phyloP scores from a whole-genome alignment of 1,140 invertebrate species.

The Drosophila hydei region DNA sequence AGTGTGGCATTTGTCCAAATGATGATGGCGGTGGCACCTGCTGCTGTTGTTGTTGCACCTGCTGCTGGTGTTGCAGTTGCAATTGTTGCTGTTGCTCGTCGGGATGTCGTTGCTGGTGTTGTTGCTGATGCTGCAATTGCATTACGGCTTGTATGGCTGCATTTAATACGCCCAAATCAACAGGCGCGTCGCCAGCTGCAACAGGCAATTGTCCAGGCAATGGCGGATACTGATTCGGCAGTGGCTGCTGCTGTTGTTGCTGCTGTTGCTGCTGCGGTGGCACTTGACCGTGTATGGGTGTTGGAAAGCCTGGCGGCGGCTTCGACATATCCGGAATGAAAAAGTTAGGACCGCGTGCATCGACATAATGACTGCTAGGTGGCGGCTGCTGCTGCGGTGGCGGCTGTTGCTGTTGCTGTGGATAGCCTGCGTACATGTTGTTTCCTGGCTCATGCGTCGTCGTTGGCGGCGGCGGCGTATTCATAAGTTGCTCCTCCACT shows the following conservation, averaged over 20 bases:
- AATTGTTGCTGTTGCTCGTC: slow-evolving; percentile 49
- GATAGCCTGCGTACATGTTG: slow-evolving; percentile 61
- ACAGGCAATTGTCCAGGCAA: slow-evolving; percentile 39
- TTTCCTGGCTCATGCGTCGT: slow-evolving; percentile 36
- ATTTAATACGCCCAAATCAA: slow-evolving; percentile 72
- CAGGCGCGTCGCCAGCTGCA: slow-evolving; percentile 41
- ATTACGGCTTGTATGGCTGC: slow-evolving; percentile 80
- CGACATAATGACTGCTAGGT: slow-evolving; percentile 51
- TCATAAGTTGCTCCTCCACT: slow-evolving; percentile 52
- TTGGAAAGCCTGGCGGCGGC: slow-evolving; percentile 91
- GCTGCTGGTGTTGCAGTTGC: slow-evolving; percentile 26
- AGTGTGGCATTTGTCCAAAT: slow-evolving; percentile 44
- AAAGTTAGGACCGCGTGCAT: slow-evolving; percentile 83
- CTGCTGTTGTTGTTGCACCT: slow-evolving; percentile 16
- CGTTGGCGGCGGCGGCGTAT: slow-evolving; percentile 41
- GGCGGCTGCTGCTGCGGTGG: slow-evolving; percentile 41
- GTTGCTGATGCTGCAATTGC: slow-evolving; percentile 70
- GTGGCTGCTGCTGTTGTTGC: slow-evolving; percentile 38
- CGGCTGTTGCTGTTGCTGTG: slow-evolving; percentile 50
- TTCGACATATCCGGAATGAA: slow-evolving; percentile 92
- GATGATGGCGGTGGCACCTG: slow-evolving; percentile 26
- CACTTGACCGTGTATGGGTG: slow-evolving; percentile 62
- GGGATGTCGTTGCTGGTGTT: slow-evolving; percentile 51
- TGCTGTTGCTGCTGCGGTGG: slow-evolving; percentile 41
- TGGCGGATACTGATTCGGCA: slow-evolving; percentile 38